Evolutionary conservation across 2,797 vertebrate genomes (phyloP).

Genomic region (Toxotes lorentzi): DNA sequence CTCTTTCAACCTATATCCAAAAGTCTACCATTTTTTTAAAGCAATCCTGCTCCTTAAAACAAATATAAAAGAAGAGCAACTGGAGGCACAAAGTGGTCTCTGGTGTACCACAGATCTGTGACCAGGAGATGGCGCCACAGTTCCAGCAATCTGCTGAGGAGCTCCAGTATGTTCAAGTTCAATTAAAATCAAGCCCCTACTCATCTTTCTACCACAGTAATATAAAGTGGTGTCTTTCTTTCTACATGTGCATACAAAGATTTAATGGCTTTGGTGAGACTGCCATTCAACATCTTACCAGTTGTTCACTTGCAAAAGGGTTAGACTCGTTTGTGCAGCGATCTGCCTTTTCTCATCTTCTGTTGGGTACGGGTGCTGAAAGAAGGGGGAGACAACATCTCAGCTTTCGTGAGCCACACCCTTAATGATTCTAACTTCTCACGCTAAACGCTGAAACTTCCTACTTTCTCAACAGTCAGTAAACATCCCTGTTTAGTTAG

Average conservation of each 20-base stretch:
- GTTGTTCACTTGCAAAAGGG: constrained; percentile 99
- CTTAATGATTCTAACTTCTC: background rate
- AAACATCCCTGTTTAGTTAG: background rate
- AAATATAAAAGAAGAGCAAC: background rate
- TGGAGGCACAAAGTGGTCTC: background rate
- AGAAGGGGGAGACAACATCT: constrained; percentile 12
- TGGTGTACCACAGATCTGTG: constrained; percentile 34
- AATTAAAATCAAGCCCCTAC: background rate
- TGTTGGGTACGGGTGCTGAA: constrained; percentile 97
- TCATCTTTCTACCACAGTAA: background rate
- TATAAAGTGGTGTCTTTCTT: background rate
- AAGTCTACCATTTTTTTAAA: too few species aligned
- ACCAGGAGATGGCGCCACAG: constrained; percentile 87
- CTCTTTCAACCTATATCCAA: background rate
- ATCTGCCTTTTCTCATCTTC: constrained; percentile 99
- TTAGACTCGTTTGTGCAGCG: constrained; percentile 96
- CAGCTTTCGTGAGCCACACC: background rate
- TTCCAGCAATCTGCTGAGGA: background rate
- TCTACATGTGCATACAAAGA: background rate
- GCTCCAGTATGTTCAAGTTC: background rate
- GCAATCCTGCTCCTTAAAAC: too few species aligned
- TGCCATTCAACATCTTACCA: constrained; percentile 87
- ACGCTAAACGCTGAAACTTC: background rate
- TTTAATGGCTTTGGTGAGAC: background rate
- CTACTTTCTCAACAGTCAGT: background rate